These are phyloP conservation scores for Microchirus variegatus DNA, from an alignment of 2,797 vertebrate genomes.

Conservation along the genomic window DNA sequence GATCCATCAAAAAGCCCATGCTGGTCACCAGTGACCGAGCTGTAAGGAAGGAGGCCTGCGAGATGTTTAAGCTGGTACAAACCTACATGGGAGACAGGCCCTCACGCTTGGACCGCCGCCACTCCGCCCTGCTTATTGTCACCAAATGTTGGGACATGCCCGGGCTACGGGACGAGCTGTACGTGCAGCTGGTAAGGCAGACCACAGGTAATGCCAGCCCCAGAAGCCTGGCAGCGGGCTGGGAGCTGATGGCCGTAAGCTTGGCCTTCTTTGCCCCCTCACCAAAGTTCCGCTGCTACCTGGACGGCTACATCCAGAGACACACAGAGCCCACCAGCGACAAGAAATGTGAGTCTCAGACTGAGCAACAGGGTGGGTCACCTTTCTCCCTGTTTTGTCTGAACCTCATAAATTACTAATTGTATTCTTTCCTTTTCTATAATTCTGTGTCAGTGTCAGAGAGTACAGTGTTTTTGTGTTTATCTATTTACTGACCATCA, in stretches of 20 bases:
- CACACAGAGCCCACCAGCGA: conserved; percentile 87
- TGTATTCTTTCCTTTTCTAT: not conserved
- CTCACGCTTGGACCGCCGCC: conserved; percentile 85
- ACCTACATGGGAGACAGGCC: conserved; percentile 93
- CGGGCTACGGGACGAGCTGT: conserved; percentile 90
- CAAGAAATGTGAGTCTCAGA: conserved; percentile 88
- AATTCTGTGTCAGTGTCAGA: not conserved
- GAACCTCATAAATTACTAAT: not conserved
- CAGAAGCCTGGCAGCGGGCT: conserved; percentile 86
- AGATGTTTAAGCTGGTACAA: conserved; percentile 93
- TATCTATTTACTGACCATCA: not conserved
- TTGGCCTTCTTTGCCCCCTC: conserved; percentile 93
- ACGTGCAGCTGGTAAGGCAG: conserved; percentile 90
- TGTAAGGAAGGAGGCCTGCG: conserved; percentile 90
- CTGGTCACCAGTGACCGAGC: conserved; percentile 89
- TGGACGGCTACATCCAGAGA: conserved; percentile 94
- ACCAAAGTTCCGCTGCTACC: conserved; percentile 91
- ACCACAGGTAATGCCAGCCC: conserved; percentile 88
- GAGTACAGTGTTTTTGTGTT: conserved; percentile 2
- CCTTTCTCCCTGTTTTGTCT: conserved; percentile 67
- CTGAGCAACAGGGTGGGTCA: conserved; percentile 78
- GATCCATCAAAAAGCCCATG: conserved; percentile 94
- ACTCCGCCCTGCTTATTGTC: conserved; percentile 84
- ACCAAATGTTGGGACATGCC: conserved; percentile 93
- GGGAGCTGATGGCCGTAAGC: conserved; percentile 93